phyloP scores from a whole-genome alignment of 37 sponge, comb jelly and placozoan genomes.

The Lycopodina hypogea region DNA sequence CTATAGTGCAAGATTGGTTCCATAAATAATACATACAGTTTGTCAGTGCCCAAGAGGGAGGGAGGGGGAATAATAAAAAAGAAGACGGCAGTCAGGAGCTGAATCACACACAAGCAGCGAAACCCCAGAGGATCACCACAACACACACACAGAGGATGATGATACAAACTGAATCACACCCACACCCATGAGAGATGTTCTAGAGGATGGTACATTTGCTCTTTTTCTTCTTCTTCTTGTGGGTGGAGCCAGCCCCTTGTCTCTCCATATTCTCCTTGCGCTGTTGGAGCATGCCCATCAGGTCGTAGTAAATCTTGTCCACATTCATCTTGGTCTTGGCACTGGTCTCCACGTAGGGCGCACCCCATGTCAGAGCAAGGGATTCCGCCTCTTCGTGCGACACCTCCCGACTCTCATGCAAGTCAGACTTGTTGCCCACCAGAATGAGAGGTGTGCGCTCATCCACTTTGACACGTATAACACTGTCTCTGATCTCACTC shows the following conservation, averaged over 20 bases:
- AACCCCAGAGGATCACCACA: too few species aligned
- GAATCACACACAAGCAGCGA: too few species aligned
- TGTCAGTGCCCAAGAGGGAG: too few species aligned
- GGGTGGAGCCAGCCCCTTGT: background rate
- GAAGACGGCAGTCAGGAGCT: too few species aligned
- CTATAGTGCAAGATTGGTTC: too few species aligned
- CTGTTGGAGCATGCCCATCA: slow-evolving; percentile 38
- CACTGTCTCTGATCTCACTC: slow-evolving; percentile 84
- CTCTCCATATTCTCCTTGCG: slow-evolving; percentile 23
- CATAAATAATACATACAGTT: too few species aligned
- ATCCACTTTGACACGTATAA: slow-evolving; percentile 84
- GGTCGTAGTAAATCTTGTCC: slow-evolving; percentile 78
- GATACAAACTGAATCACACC: too few species aligned
- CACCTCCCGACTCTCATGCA: slow-evolving; percentile 71
- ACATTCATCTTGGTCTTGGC: slow-evolving; percentile 93
- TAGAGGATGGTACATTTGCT: slow-evolving; percentile 60
- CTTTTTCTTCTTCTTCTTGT: slow-evolving; percentile 51
- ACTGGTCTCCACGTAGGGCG: slow-evolving; percentile 89
- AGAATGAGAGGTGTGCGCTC: slow-evolving; percentile 77
- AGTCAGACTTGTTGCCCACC: slow-evolving; percentile 85
- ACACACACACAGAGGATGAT: too few species aligned
- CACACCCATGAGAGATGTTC: background rate
- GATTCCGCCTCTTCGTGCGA: slow-evolving; percentile 62
- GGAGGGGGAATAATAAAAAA: too few species aligned
- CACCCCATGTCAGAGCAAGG: slow-evolving; percentile 80